These are phyloP conservation scores for Lepidurus arcticus DNA, from an alignment of 1,140 invertebrate genomes.

Conservation along the genomic window DNA sequence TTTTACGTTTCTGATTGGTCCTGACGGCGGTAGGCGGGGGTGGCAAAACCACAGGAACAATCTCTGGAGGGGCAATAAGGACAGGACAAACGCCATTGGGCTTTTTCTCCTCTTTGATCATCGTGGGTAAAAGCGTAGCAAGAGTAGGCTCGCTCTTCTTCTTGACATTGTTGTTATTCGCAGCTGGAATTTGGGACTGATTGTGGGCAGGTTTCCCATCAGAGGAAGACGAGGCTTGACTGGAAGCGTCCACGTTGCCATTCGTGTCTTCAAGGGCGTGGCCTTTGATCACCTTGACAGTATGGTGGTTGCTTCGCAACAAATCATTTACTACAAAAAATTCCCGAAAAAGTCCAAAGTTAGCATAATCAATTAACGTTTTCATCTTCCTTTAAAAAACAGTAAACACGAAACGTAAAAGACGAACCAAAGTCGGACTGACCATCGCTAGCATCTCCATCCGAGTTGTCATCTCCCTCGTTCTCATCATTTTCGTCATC, in stretches of 20 bases:
- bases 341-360: background rate
- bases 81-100: conserved; percentile 28
- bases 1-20: background rate
- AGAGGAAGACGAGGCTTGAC: background rate
- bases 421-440: background rate
- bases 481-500: conserved; percentile 44
- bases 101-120: conserved; percentile 34
- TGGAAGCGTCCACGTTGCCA: background rate
- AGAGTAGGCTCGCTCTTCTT: conserved; percentile 36
- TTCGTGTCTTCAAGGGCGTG: conserved; percentile 23
- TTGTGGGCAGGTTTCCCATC: background rate
- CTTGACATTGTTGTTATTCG: conserved; percentile 29
- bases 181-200: background rate
- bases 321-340: background rate
- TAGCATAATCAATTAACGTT: no score
- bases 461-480: conserved; percentile 60
- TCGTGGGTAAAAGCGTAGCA: conserved; percentile 26
- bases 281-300: background rate
- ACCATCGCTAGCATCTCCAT: conserved; percentile 38
- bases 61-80: background rate
- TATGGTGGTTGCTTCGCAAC: background rate
- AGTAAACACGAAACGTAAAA: no score
- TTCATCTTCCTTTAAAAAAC: no score
- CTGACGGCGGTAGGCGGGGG: background rate
- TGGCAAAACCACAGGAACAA: background rate